A percentile compares a stretch with the other conserved stretches of the same genome.
These are phyloP conservation scores for Eremophila alpestris DNA, from an alignment of 2,797 vertebrate species.

Conservation along the genomic window DNA sequence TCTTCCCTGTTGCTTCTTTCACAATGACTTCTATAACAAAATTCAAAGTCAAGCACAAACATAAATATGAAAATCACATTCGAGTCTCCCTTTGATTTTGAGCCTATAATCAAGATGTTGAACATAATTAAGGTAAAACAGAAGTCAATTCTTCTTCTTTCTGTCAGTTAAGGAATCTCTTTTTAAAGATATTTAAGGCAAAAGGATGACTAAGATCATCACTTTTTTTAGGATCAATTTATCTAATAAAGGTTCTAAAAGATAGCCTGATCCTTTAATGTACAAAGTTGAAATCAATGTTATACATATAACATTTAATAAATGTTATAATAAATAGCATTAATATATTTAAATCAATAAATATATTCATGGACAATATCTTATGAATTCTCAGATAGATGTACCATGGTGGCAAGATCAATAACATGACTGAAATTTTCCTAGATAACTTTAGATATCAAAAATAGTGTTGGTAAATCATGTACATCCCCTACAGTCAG, in stretches of 20 bases:
- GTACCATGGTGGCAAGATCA: background rate
- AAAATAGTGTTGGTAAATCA: background rate
- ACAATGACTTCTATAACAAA: background rate
- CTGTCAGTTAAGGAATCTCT: background rate
- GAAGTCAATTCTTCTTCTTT: background rate
- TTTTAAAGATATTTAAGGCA: background rate
- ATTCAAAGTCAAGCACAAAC: background rate
- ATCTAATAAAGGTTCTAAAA: background rate
- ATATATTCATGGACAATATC: background rate
- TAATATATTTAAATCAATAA: background rate
- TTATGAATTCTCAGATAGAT: background rate
- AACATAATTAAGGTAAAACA: background rate
- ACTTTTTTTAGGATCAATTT: background rate
- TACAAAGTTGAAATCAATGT: background rate
- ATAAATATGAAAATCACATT: constrained; percentile 12
- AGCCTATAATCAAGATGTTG: background rate
- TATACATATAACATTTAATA: background rate
- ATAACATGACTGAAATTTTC: background rate
- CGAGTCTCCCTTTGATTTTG: background rate
- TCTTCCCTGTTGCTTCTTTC: background rate
- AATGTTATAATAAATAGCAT: background rate
- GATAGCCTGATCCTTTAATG: background rate
- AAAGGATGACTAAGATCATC: background rate
- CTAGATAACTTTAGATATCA: background rate
- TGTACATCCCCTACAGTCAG: background rate